Evolutionary conservation across 2,888 invertebrate genomes (phyloP).

Genomic region (Drosophila anomalata): DNA sequence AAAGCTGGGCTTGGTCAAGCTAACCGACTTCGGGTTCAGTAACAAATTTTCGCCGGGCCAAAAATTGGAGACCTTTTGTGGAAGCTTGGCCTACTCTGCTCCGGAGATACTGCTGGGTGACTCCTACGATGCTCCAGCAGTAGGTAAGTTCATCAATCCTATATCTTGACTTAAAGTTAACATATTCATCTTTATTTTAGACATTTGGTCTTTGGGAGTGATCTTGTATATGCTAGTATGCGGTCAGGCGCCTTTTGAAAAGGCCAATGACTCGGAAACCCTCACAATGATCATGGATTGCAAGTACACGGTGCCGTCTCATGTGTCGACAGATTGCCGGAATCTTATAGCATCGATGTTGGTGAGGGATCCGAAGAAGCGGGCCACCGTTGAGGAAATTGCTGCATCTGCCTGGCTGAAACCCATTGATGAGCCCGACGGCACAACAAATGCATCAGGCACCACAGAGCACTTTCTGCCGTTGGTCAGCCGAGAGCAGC

Average conservation of each 20-base stretch:
- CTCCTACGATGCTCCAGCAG: constrained; percentile 99
- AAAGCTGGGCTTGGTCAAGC: constrained; percentile 97
- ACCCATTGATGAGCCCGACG: constrained; percentile 82
- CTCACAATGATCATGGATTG: constrained; percentile 99
- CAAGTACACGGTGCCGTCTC: constrained; percentile 95
- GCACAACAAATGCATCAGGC: constrained; percentile 9
- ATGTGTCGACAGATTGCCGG: constrained; percentile 94
- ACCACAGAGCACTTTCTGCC: constrained; percentile 87
- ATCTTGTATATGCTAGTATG: constrained; percentile 99
- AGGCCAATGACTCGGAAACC: constrained; percentile 99
- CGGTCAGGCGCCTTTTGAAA: constrained; percentile 98
- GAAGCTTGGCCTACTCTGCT: constrained; percentile 99
- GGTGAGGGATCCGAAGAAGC: constrained; percentile 95
- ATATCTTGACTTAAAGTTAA: background rate
- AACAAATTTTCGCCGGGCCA: constrained; percentile 98
- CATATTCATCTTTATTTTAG: constrained; percentile 84
- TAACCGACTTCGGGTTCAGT: constrained; percentile 99
- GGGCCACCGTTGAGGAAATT: constrained; percentile 95
- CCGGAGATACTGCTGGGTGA: constrained; percentile 99
- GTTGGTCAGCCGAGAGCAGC: constrained; percentile 93
- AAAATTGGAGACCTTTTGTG: constrained; percentile 98
- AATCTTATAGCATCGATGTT: constrained; percentile 97
- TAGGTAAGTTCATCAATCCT: constrained; percentile 87
- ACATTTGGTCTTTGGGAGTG: constrained; percentile 99
- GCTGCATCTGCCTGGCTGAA: constrained; percentile 93